A percentile compares a stretch with the other conserved stretches of the same genome.
phyloP scores from a whole-genome alignment of 2,888 invertebrate species.

The Dynastes tityus region DNA sequence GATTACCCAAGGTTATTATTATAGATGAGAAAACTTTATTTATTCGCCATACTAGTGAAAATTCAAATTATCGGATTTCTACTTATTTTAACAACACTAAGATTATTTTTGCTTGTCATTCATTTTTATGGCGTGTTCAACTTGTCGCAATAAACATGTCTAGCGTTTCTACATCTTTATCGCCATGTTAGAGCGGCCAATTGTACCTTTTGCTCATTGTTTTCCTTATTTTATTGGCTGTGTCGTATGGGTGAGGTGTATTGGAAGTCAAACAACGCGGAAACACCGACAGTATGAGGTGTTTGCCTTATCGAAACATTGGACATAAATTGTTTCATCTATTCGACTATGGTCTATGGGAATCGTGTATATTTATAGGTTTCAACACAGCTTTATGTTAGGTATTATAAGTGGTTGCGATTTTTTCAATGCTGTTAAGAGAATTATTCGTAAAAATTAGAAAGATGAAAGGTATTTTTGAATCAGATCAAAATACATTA shows the following conservation, averaged over 20 bases:
- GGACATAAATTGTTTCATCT: constrained; percentile 40
- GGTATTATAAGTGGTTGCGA: not conserved
- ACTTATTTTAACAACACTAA: too few species aligned
- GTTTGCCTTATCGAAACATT: constrained; percentile 44
- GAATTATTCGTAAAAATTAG: too few species aligned
- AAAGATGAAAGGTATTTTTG: too few species aligned
- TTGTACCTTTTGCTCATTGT: constrained; percentile 40
- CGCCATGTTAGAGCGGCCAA: constrained; percentile 14
- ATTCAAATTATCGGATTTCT: too few species aligned
- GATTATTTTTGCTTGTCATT: not conserved
- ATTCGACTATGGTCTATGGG: constrained; percentile 20
- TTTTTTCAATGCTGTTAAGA: not conserved
- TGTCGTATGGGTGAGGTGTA: constrained; percentile 11
- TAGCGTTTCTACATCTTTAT: constrained; percentile 13
- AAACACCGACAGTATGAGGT: constrained; percentile 33
- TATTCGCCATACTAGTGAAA: too few species aligned
- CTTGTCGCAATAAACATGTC: constrained; percentile 41
- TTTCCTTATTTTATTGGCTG: constrained; percentile 42
- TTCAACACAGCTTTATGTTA: too few species aligned
- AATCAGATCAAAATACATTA: too few species aligned
- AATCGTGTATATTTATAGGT: not conserved
- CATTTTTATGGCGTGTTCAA: constrained; percentile 24
- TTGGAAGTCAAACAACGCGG: constrained; percentile 43
- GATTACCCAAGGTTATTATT: too few species aligned
- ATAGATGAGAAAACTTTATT: too few species aligned